Conservation (phyloP, 2,888 invertebrate species). For the Automeris io region DNA sequence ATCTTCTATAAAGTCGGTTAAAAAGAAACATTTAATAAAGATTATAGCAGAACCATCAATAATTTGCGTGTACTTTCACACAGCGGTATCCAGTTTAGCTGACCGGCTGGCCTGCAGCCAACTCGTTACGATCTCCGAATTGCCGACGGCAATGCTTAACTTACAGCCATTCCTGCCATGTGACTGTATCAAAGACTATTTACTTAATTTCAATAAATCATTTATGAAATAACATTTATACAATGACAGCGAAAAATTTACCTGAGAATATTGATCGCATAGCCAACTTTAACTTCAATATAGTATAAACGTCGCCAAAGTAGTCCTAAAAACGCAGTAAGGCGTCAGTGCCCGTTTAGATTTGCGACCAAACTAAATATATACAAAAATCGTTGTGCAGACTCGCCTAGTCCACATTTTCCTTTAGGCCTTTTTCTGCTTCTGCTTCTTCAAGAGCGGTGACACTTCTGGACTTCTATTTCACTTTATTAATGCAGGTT, state of each 20-base stretch:
- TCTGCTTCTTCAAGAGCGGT: no score
- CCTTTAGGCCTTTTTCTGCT: no score
- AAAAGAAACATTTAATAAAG: conserved; percentile 10
- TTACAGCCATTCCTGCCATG: conserved; percentile 5
- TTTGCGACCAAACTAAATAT: no score
- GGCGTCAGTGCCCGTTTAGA: no score
- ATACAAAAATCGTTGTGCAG: no score
- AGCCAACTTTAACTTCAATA: no score
- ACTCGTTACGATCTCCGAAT: conserved; percentile 22
- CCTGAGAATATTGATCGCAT: no score
- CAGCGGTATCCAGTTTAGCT: conserved; percentile 21
- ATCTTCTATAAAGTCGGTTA: conserved; percentile 7
- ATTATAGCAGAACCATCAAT: conserved; percentile 20
- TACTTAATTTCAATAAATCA: conserved; percentile 9
- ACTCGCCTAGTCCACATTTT: no score
- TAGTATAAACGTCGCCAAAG: no score
- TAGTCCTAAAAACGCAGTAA: no score
- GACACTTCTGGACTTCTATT: no score
- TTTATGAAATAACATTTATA: conserved; percentile 5
- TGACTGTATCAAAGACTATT: conserved; percentile 5
- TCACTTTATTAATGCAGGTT: no score
- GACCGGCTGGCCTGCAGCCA: conserved; percentile 27
- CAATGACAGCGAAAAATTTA: not conserved
- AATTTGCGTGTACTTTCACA: conserved; percentile 30
- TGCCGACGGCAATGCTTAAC: conserved; percentile 6